These are phyloP conservation scores for Sebastes trivittatus DNA, from an alignment of 2,797 vertebrate genomes.

Conservation along the genomic window DNA sequence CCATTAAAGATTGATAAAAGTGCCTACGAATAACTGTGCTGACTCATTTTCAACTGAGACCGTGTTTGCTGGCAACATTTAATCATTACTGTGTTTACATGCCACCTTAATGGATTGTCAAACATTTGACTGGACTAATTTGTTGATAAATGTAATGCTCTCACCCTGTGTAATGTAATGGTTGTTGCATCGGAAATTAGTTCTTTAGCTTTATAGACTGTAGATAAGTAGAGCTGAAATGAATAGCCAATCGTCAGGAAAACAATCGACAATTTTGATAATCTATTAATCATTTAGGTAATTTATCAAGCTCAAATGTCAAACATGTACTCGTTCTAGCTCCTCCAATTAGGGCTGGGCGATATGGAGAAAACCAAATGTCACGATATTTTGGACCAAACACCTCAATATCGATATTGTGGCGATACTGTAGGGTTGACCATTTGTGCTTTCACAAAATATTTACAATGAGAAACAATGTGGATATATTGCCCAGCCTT, in stretches of 20 bases:
- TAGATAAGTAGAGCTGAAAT: background rate
- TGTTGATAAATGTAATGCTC: background rate
- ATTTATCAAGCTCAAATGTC: background rate
- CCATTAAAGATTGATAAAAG: constrained; percentile 6
- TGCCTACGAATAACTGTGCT: background rate
- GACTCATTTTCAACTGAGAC: background rate
- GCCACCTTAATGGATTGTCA: constrained; percentile 2
- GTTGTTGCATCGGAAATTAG: background rate
- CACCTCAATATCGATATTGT: too few species aligned
- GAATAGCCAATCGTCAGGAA: too few species aligned
- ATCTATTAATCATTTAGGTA: background rate
- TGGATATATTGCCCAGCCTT: too few species aligned
- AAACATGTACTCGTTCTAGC: background rate
- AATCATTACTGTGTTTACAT: background rate
- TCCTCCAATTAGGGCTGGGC: too few species aligned
- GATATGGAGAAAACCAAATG: too few species aligned
- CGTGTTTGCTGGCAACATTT: background rate
- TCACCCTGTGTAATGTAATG: background rate
- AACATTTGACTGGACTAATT: constrained; percentile 10
- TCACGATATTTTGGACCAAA: too few species aligned
- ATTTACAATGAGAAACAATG: too few species aligned
- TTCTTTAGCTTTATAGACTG: background rate
- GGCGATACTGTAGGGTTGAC: too few species aligned
- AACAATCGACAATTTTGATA: background rate
- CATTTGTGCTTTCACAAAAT: too few species aligned